phyloP scores from a whole-genome alignment of 2,888 invertebrate species.

The Gastrophysa polygoni region DNA sequence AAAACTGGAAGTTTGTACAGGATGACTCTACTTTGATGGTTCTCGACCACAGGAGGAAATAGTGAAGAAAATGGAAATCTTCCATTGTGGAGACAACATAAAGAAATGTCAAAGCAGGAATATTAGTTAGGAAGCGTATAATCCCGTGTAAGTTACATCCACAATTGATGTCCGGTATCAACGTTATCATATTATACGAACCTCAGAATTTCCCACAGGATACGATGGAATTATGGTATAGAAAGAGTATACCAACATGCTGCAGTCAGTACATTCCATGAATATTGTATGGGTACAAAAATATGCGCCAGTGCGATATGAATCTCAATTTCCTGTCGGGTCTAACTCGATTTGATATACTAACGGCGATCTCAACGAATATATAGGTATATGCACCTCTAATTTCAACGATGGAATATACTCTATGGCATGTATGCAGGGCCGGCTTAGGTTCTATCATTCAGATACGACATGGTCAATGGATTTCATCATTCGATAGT shows the following conservation, averaged over 20 bases:
- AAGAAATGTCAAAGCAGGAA: neutral
- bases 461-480: no score
- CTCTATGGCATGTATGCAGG: no score
- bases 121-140: no score
- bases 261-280: slow-evolving; percentile 3
- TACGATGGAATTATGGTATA: slow-evolving; percentile 15
- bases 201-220: neutral
- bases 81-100: no score
- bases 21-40: no score
- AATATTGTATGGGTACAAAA: slow-evolving; percentile 2
- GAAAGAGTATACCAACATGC: slow-evolving; percentile 20
- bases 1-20: no score
- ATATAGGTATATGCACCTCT: neutral
- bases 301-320: slow-evolving; percentile 21
- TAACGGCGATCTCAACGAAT: neutral
- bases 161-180: neutral
- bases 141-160: no score
- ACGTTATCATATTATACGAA: neutral
- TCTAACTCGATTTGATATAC: slow-evolving; percentile 29
- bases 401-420: neutral
- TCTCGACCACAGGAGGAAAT: no score
- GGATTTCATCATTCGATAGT: no score
- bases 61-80: no score
- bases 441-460: no score
- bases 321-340: slow-evolving; percentile 30